Evolutionary conservation across 2,113 vertebrate species (phyloP), one percentile per base, ranked within the genome.

Genomic region (Rana temporaria): DNA sequence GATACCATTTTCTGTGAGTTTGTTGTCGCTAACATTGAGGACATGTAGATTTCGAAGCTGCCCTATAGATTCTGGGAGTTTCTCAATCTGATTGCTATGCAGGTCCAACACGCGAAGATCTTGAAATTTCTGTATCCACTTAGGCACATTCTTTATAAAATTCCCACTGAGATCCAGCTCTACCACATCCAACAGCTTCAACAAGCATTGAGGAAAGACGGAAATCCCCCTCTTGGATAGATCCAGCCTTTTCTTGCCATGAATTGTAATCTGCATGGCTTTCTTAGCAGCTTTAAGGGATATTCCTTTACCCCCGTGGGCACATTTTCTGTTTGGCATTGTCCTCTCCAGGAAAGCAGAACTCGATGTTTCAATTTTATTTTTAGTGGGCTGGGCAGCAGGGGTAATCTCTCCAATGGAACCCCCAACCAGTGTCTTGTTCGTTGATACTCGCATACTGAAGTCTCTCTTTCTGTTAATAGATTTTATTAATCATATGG

Each of bases 91-190:
- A 87, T 99, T 99, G 87, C 95, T 97, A 63, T 99, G 98, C 26
- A 99, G 86, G 85, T 99, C 97, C 48, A 99, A 88, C 93, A 93
- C 94, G 8, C 88, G 90, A 26, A 99, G 90, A 26, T 96, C 94
- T 34, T 89, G 85, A 9, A 98, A 93, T 19, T 89, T 91, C 26
- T 95, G 91, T 0, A 99, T 95, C 42, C 85, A 89, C 0, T 94
- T 93, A 4, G 98, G 98, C 59, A 99, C 92, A 81, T 92, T 96
- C 85, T 81, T 90, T 79, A 99, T 87, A 84, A 89, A 57, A 81
- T 99, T 99, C 63, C 97, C 88, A 85, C 97, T 98, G 20, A 99
- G 92, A 77, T 99, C 96, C 38, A 99, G 84, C 87, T 99, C 97
- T 0, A 98, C 95, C 19, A 99, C 84, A 0, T 95, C 94, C 18